Evolutionary conservation across 2,888 invertebrate species (phyloP), one percentile per base, ranked within the genome.

Genomic region (Drosophila paramelanica): DNA sequence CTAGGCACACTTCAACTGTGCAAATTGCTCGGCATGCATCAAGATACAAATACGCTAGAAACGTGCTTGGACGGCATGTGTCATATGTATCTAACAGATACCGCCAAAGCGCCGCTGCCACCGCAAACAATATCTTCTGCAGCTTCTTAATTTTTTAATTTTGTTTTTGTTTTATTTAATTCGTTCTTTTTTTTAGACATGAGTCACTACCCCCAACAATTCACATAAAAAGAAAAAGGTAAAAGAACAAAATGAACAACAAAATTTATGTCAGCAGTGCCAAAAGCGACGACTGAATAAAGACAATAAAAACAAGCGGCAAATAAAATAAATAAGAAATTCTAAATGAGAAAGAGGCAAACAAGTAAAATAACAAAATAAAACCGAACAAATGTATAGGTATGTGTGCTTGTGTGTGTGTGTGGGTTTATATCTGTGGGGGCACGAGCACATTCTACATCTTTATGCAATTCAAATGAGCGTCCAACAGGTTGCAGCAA

Each of bases 201-300:
- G 85, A 85, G 84, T 85, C 85, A 85, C 84, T 60, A 66, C 46
- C 70, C 70, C 66, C 61, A 69, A 68, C 67, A 57, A 56, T 36
- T 13, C 31, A 23, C 3, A 31, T 8, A 10, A 67, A 59, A 56
- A 46, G 14, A 14, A 43, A 50, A 43, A 41, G 2, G 27, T 51
- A 58, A 52, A 59, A 58, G 60, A 67, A 42, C 65, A 66, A 67
- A 69, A 62, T 67, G 60, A 81, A 61, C 75, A 65, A 60, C 74
- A 57, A 85, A 86, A 89, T 89, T 89, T 89, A 89, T 89, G 89
- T 89, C 88, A 89, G 85, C 88, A 88, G 88, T 87, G 89, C 87
- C 85, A 85, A 79, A 83, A 77, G 79, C 87, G 64, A 71, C 66
- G 59, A 73, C 17, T 76, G 68, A 68, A 72, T 50, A 58, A 70